A percentile compares a stretch with the other conserved stretches of the same genome.
phyloP scores from a whole-genome alignment of 2,113 vertebrate genomes.

The Gobiocypris rarus region DNA sequence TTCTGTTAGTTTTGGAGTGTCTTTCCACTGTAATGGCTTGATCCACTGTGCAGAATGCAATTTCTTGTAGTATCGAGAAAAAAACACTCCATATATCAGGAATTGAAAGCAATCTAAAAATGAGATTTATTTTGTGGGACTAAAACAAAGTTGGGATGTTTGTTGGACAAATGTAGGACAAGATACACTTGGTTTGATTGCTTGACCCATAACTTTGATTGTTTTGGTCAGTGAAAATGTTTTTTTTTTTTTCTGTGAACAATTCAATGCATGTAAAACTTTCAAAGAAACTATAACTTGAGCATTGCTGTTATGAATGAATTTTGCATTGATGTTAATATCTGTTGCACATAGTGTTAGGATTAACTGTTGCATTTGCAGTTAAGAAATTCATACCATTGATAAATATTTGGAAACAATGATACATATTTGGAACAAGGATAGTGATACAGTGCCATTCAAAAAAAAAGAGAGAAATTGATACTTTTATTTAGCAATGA shows the following conservation, averaged over 20 bases:
- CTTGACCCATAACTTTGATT: not conserved
- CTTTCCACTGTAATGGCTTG: not conserved
- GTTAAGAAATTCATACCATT: too few relatives aligned
- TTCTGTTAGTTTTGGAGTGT: not conserved
- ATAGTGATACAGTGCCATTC: too few relatives aligned
- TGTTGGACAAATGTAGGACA: constrained; percentile 2
- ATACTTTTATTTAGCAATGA: too few relatives aligned
- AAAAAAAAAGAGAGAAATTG: too few relatives aligned
- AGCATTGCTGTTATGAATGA: not conserved
- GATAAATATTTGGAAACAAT: too few relatives aligned
- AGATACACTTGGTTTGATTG: not conserved
- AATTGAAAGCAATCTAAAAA: not conserved
- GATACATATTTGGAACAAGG: too few relatives aligned
- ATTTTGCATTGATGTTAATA: not conserved
- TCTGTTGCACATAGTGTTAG: not conserved
- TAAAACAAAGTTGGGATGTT: not conserved
- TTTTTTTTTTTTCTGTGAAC: not conserved
- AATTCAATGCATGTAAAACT: not conserved
- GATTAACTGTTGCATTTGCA: too few relatives aligned
- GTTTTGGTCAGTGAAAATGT: not conserved
- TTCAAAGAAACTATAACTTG: not conserved
- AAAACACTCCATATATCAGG: not conserved
- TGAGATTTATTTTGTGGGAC: not conserved
- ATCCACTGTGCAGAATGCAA: constrained; percentile 5
- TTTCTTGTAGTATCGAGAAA: not conserved